Conservation (phyloP, 2,888 invertebrate genomes). For the Dryadula phaetusa region DNA sequence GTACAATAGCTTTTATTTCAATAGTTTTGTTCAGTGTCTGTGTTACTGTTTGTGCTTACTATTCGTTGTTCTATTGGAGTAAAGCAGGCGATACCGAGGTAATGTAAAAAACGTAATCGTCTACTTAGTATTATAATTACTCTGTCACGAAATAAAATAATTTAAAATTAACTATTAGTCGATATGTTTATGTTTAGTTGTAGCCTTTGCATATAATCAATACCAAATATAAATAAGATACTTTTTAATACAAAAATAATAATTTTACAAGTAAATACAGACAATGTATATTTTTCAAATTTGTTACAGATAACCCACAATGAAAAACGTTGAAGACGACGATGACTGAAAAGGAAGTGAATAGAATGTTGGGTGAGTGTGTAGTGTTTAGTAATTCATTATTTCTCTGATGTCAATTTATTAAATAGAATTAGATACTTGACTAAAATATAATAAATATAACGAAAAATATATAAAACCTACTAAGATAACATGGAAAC, state of each 20-base stretch:
- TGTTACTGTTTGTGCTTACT: conserved; percentile 63
- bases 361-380: conserved; percentile 80
- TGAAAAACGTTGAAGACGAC: conserved; percentile 74
- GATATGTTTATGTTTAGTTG: not conserved
- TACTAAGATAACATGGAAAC: not conserved
- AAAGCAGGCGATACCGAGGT: conserved; percentile 35
- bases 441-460: no score
- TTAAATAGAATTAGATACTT: no score
- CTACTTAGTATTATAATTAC: not conserved
- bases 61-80: conserved; percentile 44
- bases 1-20: conserved; percentile 53
- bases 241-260: not conserved
- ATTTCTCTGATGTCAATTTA: not conserved
- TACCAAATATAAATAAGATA: not conserved
- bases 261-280: not conserved
- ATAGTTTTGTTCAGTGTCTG: conserved; percentile 64
- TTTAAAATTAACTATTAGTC: not conserved
- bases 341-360: conserved; percentile 79
- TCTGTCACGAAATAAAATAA: not conserved
- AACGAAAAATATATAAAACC: no score
- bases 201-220: not conserved
- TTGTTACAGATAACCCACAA: conserved; percentile 55
- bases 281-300: not conserved
- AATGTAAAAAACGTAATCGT: conserved; percentile 10
- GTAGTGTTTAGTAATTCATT: no score